These are phyloP conservation scores for Macrotis lagotis DNA, from an alignment of 2,113 vertebrate species.

Conservation along the genomic window DNA sequence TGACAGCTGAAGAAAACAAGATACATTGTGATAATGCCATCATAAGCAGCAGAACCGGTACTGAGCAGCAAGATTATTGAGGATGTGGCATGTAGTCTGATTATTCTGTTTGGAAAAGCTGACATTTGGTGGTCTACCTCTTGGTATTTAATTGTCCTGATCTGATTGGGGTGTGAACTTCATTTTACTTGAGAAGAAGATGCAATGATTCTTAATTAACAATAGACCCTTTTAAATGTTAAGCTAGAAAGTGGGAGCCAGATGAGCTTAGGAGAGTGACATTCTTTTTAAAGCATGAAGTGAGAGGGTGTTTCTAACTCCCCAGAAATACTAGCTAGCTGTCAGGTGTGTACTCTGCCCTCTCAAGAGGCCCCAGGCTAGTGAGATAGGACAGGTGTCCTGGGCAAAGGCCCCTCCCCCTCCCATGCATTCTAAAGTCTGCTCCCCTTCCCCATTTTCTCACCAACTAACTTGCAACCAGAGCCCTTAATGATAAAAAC, in stretches of 20 bases:
- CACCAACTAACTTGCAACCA: not conserved
- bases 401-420: not conserved
- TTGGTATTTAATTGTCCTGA: not conserved
- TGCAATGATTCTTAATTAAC: not conserved
- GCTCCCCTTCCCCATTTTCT: not conserved
- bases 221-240: not conserved
- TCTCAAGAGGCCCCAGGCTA: not conserved
- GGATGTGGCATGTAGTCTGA: not conserved
- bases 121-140: not conserved
- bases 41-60: not conserved
- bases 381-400: not conserved
- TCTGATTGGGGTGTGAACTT: not conserved
- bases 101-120: not conserved
- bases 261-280: not conserved
- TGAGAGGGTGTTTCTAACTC: not conserved
- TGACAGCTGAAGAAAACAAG: not conserved
- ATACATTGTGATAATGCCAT: not conserved
- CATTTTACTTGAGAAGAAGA: not conserved
- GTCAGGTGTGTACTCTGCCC: not conserved
- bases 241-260: not conserved
- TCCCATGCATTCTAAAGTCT: not conserved
- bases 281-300: not conserved
- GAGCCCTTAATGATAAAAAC: slow-evolving; percentile 8
- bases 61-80: not conserved
- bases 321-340: not conserved